phyloP scores from a whole-genome alignment of 1,140 invertebrate species.

The Cecropterus lyciades region DNA sequence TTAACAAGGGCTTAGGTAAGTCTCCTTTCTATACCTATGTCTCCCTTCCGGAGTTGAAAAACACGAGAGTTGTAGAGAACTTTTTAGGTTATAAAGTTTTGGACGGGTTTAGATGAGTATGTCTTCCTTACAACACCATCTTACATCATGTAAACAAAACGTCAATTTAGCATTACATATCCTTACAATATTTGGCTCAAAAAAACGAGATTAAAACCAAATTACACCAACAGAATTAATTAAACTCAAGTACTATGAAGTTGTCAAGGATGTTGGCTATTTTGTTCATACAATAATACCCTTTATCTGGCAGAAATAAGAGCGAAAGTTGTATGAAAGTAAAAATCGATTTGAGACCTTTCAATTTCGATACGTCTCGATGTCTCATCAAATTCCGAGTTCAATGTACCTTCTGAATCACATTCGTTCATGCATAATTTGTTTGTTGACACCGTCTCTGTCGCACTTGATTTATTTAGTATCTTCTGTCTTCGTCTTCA shows the following conservation, averaged over 20 bases:
- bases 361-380: slow-evolving; percentile 32
- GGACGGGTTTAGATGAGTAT: no score
- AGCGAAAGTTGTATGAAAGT: slow-evolving; percentile 4
- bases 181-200: no score
- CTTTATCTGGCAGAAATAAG: background rate
- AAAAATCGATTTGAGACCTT: slow-evolving; percentile 7
- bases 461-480: slow-evolving; percentile 52
- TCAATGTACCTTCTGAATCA: slow-evolving; percentile 63
- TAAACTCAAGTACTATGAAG: background rate
- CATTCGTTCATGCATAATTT: slow-evolving; percentile 53
- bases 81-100: no score
- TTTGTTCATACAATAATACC: background rate
- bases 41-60: no score
- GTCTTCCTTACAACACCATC: no score
- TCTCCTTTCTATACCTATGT: no score
- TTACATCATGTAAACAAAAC: no score
- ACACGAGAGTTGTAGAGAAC: no score
- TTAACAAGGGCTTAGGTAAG: no score
- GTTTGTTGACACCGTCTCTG: slow-evolving; percentile 49
- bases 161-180: no score
- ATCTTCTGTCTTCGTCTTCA: slow-evolving; percentile 7
- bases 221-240: slow-evolving; percentile 7
- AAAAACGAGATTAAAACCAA: background rate
- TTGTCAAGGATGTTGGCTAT: background rate
- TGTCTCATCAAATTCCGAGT: slow-evolving; percentile 67